Evolutionary conservation across 2,113 vertebrate genomes (phyloP).

Genomic region (Carlito syrichta): DNA sequence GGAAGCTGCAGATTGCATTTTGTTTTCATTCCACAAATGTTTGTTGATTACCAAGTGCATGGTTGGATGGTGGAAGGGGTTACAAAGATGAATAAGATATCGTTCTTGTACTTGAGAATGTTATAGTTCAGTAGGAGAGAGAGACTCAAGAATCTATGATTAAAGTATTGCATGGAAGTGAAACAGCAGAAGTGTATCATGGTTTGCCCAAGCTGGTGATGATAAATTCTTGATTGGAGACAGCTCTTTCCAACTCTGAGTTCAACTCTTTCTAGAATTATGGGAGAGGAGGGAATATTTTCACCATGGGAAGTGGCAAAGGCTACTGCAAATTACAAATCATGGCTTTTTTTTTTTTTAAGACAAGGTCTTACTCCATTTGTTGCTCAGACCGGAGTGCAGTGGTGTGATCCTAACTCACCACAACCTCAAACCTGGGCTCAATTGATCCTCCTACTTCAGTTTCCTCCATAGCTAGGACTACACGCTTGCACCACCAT

Average conservation of each 20-base stretch:
- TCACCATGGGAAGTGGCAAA: not conserved
- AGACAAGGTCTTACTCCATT: too few species aligned
- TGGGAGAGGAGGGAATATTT: not conserved
- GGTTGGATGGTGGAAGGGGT: not conserved
- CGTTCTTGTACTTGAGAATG: not conserved
- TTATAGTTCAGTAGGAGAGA: not conserved
- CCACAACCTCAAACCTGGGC: too few species aligned
- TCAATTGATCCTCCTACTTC: too few species aligned
- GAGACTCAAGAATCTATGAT: not conserved
- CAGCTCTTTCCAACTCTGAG: not conserved
- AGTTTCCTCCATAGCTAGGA: too few species aligned
- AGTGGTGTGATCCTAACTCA: too few species aligned
- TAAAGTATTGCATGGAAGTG: not conserved
- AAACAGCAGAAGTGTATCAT: not conserved
- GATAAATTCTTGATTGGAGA: not conserved
- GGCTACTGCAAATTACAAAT: not conserved
- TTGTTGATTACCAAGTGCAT: not conserved
- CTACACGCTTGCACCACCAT: too few species aligned
- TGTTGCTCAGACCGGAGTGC: too few species aligned
- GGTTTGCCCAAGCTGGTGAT: not conserved
- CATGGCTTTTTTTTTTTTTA: not conserved
- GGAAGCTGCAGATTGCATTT: not conserved
- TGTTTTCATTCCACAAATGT: not conserved
- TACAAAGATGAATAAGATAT: not conserved
- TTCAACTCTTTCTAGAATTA: not conserved